Conservation (phyloP, 2,888 invertebrate species). For the Agrenia bidenticulata region DNA sequence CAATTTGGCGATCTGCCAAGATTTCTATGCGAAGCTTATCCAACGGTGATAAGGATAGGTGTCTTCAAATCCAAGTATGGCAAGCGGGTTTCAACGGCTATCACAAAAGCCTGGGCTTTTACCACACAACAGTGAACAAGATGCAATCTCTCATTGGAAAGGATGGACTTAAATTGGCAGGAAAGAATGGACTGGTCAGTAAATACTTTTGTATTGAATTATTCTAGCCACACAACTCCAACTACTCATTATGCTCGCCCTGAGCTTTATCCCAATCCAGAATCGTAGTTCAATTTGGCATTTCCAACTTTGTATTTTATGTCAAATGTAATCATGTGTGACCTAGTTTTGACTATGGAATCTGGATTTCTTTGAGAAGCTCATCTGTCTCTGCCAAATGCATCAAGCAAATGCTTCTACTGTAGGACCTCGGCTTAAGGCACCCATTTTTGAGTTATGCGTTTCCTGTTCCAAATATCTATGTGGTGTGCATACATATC, state of each 20-base stretch:
- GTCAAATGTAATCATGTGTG: no score
- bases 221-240: no score
- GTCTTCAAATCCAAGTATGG: conserved; percentile 32
- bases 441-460: no score
- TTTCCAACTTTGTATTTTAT: no score
- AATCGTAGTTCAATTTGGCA: no score
- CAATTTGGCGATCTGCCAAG: conserved; percentile 60
- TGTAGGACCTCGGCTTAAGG: no score
- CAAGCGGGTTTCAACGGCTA: conserved; percentile 44
- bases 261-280: no score
- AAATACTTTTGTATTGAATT: conserved; percentile 6
- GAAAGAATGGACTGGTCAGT: conserved; percentile 46
- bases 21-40: conserved; percentile 59
- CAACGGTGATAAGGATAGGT: conserved; percentile 55
- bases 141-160: conserved; percentile 29
- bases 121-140: conserved; percentile 39
- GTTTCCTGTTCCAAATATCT: no score
- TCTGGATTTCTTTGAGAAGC: background rate
- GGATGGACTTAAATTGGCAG: conserved; percentile 35
- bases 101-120: conserved; percentile 30
- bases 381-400: conserved; percentile 8
- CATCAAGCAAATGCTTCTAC: background rate
- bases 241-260: no score
- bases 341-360: no score
- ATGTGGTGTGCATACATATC: no score